These are phyloP conservation scores for Pelodiscus sinensis DNA, from an alignment of 2,113 vertebrate species.

Conservation along the genomic window DNA sequence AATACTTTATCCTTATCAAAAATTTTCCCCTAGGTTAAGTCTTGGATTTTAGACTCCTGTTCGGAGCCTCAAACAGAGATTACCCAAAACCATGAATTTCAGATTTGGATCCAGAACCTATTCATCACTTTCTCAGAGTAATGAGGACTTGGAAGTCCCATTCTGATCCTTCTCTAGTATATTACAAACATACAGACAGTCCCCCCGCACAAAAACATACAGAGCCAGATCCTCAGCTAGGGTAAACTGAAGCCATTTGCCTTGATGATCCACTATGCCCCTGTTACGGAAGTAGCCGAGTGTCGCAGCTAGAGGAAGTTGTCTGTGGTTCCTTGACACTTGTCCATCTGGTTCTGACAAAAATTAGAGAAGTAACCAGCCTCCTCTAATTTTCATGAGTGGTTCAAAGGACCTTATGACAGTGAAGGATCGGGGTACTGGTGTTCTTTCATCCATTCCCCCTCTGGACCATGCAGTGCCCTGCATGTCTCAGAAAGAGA, in stretches of 20 bases:
- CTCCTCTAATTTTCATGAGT: background rate
- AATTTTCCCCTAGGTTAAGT: background rate
- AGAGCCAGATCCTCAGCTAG: background rate
- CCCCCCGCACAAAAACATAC: background rate
- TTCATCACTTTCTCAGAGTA: background rate
- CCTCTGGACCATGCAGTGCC: background rate
- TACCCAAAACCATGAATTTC: background rate
- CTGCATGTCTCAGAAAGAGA: background rate
- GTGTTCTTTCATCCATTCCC: background rate
- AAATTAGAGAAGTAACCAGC: background rate
- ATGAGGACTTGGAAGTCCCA: background rate
- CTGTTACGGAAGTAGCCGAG: rapidly evolving
- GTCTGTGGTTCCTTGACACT: background rate
- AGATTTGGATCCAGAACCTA: background rate
- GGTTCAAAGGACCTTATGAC: background rate
- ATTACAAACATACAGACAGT: background rate
- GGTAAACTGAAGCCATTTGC: background rate
- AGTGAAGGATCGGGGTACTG: background rate
- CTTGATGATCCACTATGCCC: background rate
- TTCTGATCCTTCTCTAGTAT: background rate
- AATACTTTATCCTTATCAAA: background rate
- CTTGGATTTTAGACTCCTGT: background rate
- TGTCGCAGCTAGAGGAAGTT: background rate
- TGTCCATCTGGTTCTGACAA: background rate
- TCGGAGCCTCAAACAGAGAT: background rate